A percentile compares a stretch with the other conserved stretches of the same genome.
phyloP scores from a whole-genome alignment of 2,113 vertebrate genomes.

The Tyrannus savana region DNA sequence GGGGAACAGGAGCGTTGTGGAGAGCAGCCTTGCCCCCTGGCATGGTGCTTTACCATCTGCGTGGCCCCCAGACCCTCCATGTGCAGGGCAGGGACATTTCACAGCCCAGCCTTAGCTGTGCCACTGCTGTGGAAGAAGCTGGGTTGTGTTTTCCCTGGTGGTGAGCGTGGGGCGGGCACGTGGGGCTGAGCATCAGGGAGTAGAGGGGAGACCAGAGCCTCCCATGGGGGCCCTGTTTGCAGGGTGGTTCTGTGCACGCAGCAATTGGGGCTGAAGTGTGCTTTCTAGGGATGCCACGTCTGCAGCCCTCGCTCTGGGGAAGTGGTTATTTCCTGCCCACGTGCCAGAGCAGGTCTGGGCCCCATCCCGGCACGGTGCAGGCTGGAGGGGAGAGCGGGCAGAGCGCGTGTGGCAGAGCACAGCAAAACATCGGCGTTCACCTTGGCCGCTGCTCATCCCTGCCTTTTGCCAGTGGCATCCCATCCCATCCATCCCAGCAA shows the following conservation, averaged over 20 bases:
- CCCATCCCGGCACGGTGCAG: rapidly evolving
- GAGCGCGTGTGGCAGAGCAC: neutral
- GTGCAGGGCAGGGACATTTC: neutral
- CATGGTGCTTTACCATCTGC: rapidly evolving
- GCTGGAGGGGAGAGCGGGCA: neutral
- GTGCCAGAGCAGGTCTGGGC: neutral
- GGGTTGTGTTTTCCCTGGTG: neutral
- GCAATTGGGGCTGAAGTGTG: rapidly evolving
- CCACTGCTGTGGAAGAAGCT: neutral
- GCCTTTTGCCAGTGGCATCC: rapidly evolving
- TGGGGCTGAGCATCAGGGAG: neutral
- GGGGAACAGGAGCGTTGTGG: neutral
- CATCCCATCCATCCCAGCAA: rapidly evolving
- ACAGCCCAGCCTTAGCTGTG: neutral
- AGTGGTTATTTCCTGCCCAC: neutral
- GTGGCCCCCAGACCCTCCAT: rapidly evolving
- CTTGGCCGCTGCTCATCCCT: neutral
- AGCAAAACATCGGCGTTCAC: rapidly evolving
- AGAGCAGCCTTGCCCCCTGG: neutral
- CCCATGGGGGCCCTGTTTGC: neutral
- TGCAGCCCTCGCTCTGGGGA: neutral
- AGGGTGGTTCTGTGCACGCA: neutral
- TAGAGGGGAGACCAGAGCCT: rapidly evolving
- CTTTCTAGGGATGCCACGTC: neutral
- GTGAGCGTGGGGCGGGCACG: rapidly evolving